phyloP scores from a whole-genome alignment of 2,888 invertebrate species.

The Malacosoma neustria region DNA sequence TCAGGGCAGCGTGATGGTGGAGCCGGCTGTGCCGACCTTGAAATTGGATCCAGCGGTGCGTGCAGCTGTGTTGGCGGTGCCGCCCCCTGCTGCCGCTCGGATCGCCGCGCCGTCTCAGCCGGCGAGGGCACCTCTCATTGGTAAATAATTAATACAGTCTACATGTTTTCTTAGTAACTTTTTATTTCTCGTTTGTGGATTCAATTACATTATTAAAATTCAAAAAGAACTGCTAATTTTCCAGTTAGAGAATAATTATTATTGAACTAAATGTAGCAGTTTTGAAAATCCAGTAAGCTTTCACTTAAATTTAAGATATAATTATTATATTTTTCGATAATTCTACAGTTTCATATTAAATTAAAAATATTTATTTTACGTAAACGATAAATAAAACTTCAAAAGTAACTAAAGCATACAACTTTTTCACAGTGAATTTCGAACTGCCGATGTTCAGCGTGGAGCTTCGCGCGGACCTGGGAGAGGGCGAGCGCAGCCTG shows the following conservation, averaged over 20 bases:
- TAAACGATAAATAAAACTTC: neutral
- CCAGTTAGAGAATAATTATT: too few relatives aligned
- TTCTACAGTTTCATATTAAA: too few relatives aligned
- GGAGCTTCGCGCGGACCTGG: slow-evolving; percentile 82
- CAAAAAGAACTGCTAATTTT: too few relatives aligned
- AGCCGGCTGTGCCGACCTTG: slow-evolving; percentile 58
- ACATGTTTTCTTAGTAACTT: too few relatives aligned
- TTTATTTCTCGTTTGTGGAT: too few relatives aligned
- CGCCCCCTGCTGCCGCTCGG: slow-evolving; percentile 28
- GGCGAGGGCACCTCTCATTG: slow-evolving; percentile 15
- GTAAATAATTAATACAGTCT: too few relatives aligned
- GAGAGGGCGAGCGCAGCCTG: slow-evolving; percentile 82
- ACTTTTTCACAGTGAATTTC: slow-evolving; percentile 71
- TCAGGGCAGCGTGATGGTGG: slow-evolving; percentile 23
- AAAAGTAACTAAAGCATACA: neutral
- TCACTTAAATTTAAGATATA: too few relatives aligned
- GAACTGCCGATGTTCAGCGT: slow-evolving; percentile 84
- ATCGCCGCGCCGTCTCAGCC: slow-evolving; percentile 12
- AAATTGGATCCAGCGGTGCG: slow-evolving; percentile 78
- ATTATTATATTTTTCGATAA: too few relatives aligned
- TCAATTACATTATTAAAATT: too few relatives aligned
- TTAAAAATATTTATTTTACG: too few relatives aligned
- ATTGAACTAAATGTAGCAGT: too few relatives aligned
- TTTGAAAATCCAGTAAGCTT: too few relatives aligned
- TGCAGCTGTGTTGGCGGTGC: slow-evolving; percentile 65